Percentiles rank a stretch among this genome's conserved stretches.
phyloP scores from a whole-genome alignment of 2,113 vertebrate species.

The Romanogobio albipinnatus region DNA sequence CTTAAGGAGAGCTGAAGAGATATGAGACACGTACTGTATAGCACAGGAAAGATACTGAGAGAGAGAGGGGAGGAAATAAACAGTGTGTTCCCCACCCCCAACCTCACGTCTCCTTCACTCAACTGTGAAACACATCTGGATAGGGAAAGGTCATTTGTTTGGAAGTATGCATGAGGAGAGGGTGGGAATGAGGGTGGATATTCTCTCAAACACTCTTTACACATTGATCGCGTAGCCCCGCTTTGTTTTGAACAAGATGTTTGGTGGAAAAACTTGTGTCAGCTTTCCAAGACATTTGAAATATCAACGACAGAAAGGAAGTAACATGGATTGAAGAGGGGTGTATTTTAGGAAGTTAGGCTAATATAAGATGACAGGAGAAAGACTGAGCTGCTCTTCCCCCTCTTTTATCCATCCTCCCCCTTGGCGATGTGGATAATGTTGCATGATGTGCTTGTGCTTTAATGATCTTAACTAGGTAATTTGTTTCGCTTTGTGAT shows the following conservation, averaged over 20 bases:
- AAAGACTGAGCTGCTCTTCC: not conserved
- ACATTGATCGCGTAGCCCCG: not conserved
- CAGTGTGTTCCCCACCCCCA: conserved; percentile 22
- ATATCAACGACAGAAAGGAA: not conserved
- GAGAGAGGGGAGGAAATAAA: not conserved
- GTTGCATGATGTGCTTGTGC: conserved; percentile 3
- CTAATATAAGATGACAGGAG: conserved; percentile 8
- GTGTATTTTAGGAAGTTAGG: not conserved
- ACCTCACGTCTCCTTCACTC: conserved; percentile 27
- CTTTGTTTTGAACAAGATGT: not conserved
- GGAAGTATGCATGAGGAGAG: conserved; percentile 19
- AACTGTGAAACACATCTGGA: conserved; percentile 36
- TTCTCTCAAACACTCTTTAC: not conserved
- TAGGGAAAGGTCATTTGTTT: conserved; percentile 36
- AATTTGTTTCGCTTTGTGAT: not conserved
- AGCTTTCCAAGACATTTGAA: not conserved
- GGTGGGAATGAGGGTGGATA: conserved; percentile 10
- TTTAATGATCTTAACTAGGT: conserved; percentile 20
- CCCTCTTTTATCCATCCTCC: not conserved
- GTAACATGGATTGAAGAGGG: not conserved
- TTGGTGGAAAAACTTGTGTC: not conserved
- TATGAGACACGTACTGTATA: not conserved
- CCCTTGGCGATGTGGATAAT: conserved; percentile 3
- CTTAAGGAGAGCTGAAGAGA: not conserved
- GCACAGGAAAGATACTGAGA: not conserved